Evolutionary conservation across 2,888 invertebrate genomes (phyloP), one percentile per base, ranked within the genome.

Genomic region (Drosophila planitibia): DNA sequence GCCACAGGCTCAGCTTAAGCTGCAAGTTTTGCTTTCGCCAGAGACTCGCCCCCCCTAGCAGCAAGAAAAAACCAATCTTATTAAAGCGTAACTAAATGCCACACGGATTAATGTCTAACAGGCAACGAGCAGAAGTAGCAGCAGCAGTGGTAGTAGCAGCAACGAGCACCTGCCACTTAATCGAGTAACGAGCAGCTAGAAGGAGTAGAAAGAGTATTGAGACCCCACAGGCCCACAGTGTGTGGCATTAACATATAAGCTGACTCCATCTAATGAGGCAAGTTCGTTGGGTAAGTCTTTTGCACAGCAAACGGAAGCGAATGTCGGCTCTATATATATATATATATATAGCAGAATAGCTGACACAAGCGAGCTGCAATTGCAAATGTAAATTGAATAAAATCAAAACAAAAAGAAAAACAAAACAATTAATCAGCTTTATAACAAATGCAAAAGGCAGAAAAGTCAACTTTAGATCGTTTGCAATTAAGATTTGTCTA

Each of bases 41-140:
- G 39, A 47, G 70, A 61, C 52, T 58, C 37, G 65, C 60, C 37
- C 41, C 10, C 19, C 41, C 65, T 62, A 33, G 55, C 68, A 64
- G 28, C 4, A 47, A 55, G 30, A 49, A 30, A 54, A 64, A 59
- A 35, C 71, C 68, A 77, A 83, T 80, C 88, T 79, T 89, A 85
- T 84, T 83, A 84, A 89, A 91, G 85, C 82, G 84, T 78, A 91
- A 89, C 85, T 86, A 79, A 89, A 90, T 89, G 87, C 85, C 78
- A 75, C 77, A 75, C 63, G 82, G 89, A 85, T 90, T 88, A 88
- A 83, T 85, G 85, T 85, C 85, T 85, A 85, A 82, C 82, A 76
- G 76, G 80, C 76, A 67, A 54, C 63, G 80, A 30, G 57, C 28
- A 51, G 74, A 76, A 78, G 78, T 80, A 55, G 32, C 33, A 22